These are phyloP conservation scores for Eunapius fragilis DNA, from an alignment of 37 sponge, comb jelly and placozoan species.

Conservation along the genomic window DNA sequence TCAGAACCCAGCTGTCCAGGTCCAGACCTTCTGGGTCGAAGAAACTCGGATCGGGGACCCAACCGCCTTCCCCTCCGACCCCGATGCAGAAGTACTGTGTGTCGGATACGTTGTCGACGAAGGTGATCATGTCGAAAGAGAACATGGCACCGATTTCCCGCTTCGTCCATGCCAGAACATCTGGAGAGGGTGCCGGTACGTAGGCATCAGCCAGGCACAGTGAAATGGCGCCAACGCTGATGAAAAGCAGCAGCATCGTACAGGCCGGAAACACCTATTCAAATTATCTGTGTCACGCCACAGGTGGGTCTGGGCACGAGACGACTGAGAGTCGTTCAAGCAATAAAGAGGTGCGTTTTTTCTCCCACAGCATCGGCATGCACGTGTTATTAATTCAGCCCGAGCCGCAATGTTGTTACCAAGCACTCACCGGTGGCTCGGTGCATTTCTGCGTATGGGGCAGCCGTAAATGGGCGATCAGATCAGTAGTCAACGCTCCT, in stretches of 20 bases:
- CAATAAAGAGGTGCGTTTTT: too few species aligned
- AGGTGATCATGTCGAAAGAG: slow-evolving; percentile 57
- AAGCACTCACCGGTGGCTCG: too few species aligned
- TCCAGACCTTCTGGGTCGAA: slow-evolving; percentile 38
- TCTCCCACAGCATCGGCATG: too few species aligned
- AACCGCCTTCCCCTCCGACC: slow-evolving; percentile 33
- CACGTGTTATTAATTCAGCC: too few species aligned
- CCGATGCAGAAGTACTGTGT: slow-evolving; percentile 61
- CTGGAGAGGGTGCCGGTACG: slow-evolving; percentile 23
- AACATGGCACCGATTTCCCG: slow-evolving; percentile 49
- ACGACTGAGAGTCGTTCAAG: too few species aligned
- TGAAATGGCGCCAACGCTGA: background rate
- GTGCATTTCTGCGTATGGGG: too few species aligned
- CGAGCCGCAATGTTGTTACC: too few species aligned
- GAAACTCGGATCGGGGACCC: slow-evolving; percentile 21
- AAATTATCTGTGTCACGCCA: too few species aligned
- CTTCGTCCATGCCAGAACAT: slow-evolving; percentile 56
- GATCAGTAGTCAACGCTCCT: background rate
- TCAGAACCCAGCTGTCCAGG: slow-evolving; percentile 41
- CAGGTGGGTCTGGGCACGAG: too few species aligned
- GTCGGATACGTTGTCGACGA: slow-evolving; percentile 7
- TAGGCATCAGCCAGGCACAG: background rate
- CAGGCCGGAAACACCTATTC: too few species aligned
- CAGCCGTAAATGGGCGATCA: too few species aligned
- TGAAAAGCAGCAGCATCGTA: background rate